These are phyloP conservation scores for Metopia argyrocephala DNA, from an alignment of 2,888 invertebrate genomes.

Conservation along the genomic window DNA sequence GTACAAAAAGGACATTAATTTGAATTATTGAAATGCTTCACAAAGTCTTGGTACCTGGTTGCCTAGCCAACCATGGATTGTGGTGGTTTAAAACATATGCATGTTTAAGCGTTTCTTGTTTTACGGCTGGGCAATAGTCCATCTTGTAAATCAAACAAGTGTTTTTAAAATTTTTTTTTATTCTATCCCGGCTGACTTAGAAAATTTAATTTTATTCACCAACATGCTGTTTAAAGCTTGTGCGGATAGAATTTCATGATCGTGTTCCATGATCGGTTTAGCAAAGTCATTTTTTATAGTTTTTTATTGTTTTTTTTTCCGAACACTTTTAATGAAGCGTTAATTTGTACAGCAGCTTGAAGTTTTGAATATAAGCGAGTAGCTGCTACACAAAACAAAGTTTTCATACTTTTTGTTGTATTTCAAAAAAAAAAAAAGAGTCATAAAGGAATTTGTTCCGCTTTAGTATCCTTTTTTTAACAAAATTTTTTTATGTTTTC, in stretches of 20 bases:
- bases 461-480: too few species aligned
- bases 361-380: conserved; percentile 1
- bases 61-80: not conserved
- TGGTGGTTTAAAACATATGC: not conserved
- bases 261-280: not conserved
- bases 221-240: not conserved
- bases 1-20: conserved; percentile 49
- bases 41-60: not conserved
- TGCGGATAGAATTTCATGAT: not conserved
- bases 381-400: not conserved
- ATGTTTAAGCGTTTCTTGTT: not conserved
- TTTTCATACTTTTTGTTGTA: too few species aligned
- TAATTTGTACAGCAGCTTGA: conserved; percentile 49
- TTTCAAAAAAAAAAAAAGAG: too few species aligned
- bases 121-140: conserved; percentile 23
- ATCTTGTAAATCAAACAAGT: conserved; percentile 42
- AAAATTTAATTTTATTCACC: conserved; percentile 12
- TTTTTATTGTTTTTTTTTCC: conserved; percentile 15
- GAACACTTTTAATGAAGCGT: conserved; percentile 53
- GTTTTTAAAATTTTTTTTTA: not conserved
- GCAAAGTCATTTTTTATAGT: not conserved
- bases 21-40: conserved; percentile 46
- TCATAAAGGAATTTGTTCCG: not conserved
- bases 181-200: not conserved
- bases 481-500: too few species aligned